Conservation (phyloP, 2,113 vertebrate species). For the Elachura formosa region DNA sequence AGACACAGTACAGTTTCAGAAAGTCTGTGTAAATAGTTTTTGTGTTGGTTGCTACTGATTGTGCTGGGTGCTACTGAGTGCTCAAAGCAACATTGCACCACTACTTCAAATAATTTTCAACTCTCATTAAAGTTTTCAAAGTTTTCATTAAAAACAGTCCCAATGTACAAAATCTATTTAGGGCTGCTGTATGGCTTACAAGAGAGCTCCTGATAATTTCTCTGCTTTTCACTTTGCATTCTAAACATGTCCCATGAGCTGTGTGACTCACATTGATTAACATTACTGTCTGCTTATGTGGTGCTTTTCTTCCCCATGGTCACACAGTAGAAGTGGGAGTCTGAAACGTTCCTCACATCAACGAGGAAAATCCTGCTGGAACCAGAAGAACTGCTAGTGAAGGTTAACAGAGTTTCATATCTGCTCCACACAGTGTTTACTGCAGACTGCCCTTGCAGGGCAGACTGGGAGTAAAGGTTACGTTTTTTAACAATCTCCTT, state of each 20-base stretch:
- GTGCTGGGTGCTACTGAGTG: neutral
- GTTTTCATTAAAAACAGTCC: neutral
- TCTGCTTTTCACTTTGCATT: neutral
- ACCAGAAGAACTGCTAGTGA: neutral
- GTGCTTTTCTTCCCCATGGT: neutral
- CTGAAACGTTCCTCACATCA: neutral
- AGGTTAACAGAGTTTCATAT: neutral
- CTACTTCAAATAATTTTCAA: neutral
- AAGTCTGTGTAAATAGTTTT: neutral
- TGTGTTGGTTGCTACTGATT: neutral
- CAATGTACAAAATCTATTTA: neutral
- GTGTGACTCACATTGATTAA: neutral
- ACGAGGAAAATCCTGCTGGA: neutral
- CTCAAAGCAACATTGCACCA: rapidly evolving
- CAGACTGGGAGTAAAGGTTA: neutral
- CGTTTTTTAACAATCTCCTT: neutral
- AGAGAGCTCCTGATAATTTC: neutral
- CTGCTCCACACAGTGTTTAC: neutral
- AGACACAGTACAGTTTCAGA: neutral
- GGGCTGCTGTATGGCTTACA: neutral
- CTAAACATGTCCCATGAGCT: rapidly evolving
- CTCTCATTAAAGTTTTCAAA: neutral
- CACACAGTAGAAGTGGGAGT: neutral
- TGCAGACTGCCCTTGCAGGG: neutral
- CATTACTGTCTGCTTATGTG: neutral